Evolutionary conservation across 64 coral and sea anemone species (phyloP), one percentile per base, ranked within the genome.

Genomic region (Orbicella faveolata): DNA sequence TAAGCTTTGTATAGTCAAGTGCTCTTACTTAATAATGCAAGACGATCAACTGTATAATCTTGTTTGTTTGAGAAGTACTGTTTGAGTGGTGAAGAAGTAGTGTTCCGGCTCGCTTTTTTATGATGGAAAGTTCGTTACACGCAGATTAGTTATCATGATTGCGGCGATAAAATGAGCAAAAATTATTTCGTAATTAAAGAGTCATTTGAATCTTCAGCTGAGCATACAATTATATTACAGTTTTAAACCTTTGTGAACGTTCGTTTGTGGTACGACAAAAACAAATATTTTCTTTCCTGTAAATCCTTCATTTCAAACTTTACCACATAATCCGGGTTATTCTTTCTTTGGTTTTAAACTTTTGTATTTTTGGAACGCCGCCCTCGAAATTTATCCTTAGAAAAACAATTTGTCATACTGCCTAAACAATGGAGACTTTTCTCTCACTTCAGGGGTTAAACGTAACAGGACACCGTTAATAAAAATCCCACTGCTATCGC

Each of bases 391-490:
- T 25, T 25, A 72, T 52, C 36, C 37, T 21, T 52, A 85, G 41
- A 72, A 70, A 85, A 85, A 85, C 51, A 54, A 59, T 57, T 55
- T 57, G 11, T 79, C 12, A 26, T 9, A 11, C 77, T 79, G 15
- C 10, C 77, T 52, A 59, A 79, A 79, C 82, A 85, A 85, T 48
- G 64, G 23, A 1, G 72, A 23, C 23, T 72, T 72, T 85, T 34
- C 61, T 85, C 62, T 72, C 82, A 85, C 61, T 36, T 83, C 81
- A 83, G 81, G 61, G 63, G 81, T 68, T 83, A 83, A 65, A 44
- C 41, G 82, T 73, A 85, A 85, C 82, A 85, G 35, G 39, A 85
- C 64, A 85, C 82, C 34, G n/a, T 23, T 51, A 65, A 30, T 35
- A n/a, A 85, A 85, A 70, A 17, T 52, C 82, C 36, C 65, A 33